Conservation (phyloP, 2,888 invertebrate species). For the Cylindroiulus punctatus region DNA sequence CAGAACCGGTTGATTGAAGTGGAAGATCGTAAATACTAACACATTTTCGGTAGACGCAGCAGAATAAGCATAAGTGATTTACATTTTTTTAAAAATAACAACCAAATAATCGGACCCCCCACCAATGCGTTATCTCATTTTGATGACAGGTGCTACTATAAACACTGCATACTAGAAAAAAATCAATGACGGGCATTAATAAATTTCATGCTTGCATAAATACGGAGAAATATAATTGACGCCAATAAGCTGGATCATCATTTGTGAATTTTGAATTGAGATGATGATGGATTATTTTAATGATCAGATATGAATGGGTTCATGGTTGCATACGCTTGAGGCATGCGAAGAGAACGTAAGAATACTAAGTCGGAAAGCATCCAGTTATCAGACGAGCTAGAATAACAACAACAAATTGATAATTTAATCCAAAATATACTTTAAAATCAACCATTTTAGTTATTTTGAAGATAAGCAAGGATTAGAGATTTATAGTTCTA, state of each 20-base stretch:
- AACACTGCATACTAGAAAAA: background rate
- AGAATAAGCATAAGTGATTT: background rate
- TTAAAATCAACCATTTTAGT: too few relatives aligned
- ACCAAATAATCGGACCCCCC: background rate
- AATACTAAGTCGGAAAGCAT: background rate
- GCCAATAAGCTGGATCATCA: background rate
- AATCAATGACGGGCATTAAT: background rate
- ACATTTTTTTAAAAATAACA: background rate
- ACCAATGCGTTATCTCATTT: background rate
- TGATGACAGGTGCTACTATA: slow-evolving; percentile 2
- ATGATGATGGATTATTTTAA: background rate
- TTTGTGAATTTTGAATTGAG: background rate
- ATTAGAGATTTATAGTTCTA: too few relatives aligned
- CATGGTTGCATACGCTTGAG: background rate
- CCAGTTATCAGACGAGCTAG: background rate
- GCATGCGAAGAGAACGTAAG: background rate
- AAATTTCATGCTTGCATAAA: background rate
- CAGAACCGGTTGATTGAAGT: slow-evolving; percentile 10
- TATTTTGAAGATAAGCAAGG: too few relatives aligned
- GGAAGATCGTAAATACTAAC: background rate
- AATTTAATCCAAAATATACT: too few relatives aligned
- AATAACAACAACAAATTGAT: background rate
- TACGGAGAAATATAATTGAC: background rate
- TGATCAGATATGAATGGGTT: background rate
- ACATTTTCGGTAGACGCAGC: background rate